Percentiles rank a stretch among this genome's conserved stretches.
Evolutionary conservation across 2,113 vertebrate species (phyloP).

Genomic region (Pogona vitticeps): DNA sequence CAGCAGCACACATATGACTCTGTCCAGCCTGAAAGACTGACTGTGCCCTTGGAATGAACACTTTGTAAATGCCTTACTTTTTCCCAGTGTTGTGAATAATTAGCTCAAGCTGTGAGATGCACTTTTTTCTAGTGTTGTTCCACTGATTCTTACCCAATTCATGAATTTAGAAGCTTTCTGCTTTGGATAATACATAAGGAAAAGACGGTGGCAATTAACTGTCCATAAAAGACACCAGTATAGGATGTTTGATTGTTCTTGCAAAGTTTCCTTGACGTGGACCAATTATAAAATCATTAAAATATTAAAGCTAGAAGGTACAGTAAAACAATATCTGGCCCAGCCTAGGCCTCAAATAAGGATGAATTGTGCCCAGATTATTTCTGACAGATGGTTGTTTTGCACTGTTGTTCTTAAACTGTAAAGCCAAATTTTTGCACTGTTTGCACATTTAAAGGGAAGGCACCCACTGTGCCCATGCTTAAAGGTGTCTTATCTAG

Average conservation of each 20-base stretch:
- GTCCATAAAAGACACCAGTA: not conserved
- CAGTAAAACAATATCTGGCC: slow-evolving; percentile 7
- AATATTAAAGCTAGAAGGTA: not conserved
- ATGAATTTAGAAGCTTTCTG: slow-evolving; percentile 15
- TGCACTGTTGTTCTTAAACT: not conserved
- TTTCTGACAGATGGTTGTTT: not conserved
- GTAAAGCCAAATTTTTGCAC: not conserved
- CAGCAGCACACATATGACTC: not conserved
- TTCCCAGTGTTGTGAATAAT: slow-evolving; percentile 1
- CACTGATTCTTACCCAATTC: not conserved
- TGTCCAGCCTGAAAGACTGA: not conserved
- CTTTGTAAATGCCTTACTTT: not conserved
- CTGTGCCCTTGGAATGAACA: not conserved
- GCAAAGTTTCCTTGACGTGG: not conserved
- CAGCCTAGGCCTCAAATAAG: not conserved
- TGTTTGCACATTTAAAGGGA: no score
- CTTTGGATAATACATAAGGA: not conserved
- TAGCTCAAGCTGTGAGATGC: not conserved
- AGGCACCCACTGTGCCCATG: no score
- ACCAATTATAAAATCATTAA: slow-evolving; percentile 11
- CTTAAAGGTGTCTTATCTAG: not conserved
- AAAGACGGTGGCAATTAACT: slow-evolving; percentile 5
- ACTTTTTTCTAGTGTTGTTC: not conserved
- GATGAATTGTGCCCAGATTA: not conserved
- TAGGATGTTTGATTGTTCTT: not conserved